These are phyloP conservation scores for Hycleus cichorii DNA, from an alignment of 1,140 invertebrate genomes.

Conservation along the genomic window DNA sequence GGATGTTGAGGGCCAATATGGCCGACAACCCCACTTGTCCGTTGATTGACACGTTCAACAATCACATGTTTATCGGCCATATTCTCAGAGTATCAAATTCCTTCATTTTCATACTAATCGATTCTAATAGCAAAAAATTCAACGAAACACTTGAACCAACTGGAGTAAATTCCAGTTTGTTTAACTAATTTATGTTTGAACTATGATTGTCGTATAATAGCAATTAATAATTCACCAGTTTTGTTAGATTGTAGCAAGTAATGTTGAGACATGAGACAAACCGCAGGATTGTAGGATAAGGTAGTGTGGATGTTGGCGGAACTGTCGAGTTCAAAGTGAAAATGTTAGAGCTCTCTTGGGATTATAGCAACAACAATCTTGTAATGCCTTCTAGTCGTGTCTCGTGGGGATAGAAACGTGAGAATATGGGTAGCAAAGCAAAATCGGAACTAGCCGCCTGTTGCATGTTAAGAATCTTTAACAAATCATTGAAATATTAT, in stretches of 20 bases:
- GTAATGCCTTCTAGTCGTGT: conserved; percentile 27
- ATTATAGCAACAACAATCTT: conserved; percentile 36
- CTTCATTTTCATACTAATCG: neutral
- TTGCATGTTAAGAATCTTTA: conserved; percentile 14
- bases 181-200: neutral
- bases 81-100: conserved; percentile 32
- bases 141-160: too few relatives aligned
- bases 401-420: conserved; percentile 30
- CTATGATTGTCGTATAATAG: neutral
- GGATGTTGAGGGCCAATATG: conserved; percentile 31
- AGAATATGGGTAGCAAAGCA: conserved; percentile 29
- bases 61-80: conserved; percentile 33
- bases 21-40: conserved; percentile 34
- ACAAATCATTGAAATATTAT: neutral
- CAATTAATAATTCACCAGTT: conserved; percentile 5
- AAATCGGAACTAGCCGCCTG: conserved; percentile 27
- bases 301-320: conserved; percentile 13
- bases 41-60: conserved; percentile 37
- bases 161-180: too few relatives aligned
- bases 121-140: neutral
- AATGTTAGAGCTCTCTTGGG: conserved; percentile 31
- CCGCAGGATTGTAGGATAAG: conserved; percentile 16
- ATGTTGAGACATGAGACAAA: conserved; percentile 18
- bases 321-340: conserved; percentile 30
- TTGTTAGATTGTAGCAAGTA: neutral